phyloP scores from a whole-genome alignment of 2,797 vertebrate species.

The Enteromius argenteus region DNA sequence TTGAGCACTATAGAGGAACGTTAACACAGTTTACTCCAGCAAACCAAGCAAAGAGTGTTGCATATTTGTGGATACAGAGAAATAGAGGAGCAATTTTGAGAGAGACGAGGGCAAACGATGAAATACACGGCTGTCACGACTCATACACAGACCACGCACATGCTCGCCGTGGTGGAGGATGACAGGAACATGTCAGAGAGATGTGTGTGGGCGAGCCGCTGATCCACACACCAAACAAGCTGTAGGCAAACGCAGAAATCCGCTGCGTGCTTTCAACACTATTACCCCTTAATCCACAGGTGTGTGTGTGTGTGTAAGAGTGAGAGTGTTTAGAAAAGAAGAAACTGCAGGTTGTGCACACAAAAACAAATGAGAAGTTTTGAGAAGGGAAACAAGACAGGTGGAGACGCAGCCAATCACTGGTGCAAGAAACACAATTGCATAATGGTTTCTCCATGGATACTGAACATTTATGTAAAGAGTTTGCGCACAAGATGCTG shows the following conservation, averaged over 20 bases:
- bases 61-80: neutral
- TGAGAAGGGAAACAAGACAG: neutral
- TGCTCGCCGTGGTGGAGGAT: slow-evolving; percentile 66
- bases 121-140: slow-evolving; percentile 65
- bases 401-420: neutral
- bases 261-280: slow-evolving; percentile 40
- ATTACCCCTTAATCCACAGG: slow-evolving; percentile 9
- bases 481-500: neutral
- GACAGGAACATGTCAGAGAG: slow-evolving; percentile 71
- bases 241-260: slow-evolving; percentile 59
- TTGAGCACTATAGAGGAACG: neutral
- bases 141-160: slow-evolving; percentile 63
- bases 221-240: slow-evolving; percentile 69
- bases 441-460: slow-evolving; percentile 18
- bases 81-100: neutral
- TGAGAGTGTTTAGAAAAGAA: neutral
- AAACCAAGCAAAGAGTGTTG: neutral
- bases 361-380: neutral
- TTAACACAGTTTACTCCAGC: slow-evolving; percentile 3
- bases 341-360: neutral
- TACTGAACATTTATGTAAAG: slow-evolving; percentile 9
- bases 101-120: slow-evolving; percentile 4
- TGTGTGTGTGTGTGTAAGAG: slow-evolving; percentile 2
- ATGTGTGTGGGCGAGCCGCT: slow-evolving; percentile 65
- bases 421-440: neutral